These are phyloP conservation scores for Mandrillus leucophaeus DNA, from an alignment of 2,113 vertebrate genomes.

Conservation along the genomic window DNA sequence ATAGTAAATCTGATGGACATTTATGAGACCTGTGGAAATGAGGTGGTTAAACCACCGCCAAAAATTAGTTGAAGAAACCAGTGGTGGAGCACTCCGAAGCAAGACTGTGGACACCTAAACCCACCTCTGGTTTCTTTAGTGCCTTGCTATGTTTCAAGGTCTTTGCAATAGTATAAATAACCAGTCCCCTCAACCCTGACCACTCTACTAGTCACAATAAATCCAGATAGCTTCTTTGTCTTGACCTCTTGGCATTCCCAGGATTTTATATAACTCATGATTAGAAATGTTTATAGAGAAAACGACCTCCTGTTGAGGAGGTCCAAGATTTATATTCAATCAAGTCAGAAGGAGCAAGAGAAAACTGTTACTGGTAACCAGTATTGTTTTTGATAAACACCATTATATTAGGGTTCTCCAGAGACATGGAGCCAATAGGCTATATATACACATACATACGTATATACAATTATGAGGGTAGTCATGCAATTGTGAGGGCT, in stretches of 20 bases:
- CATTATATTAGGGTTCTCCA: not conserved
- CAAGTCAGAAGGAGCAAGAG: not conserved
- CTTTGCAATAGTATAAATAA: not conserved
- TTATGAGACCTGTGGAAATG: not conserved
- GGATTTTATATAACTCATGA: not conserved
- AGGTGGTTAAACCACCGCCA: not conserved
- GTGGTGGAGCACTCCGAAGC: not conserved
- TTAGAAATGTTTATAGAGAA: slow-evolving; percentile 22
- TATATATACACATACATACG: not conserved
- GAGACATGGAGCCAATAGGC: not conserved
- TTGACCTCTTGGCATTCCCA: not conserved
- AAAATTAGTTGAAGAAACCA: not conserved
- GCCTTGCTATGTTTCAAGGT: not conserved
- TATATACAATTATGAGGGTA: no score
- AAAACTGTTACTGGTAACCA: not conserved
- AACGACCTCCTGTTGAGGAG: not conserved
- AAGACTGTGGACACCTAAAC: not conserved
- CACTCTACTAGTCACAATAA: not conserved
- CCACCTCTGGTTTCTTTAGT: not conserved
- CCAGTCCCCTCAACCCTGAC: not conserved
- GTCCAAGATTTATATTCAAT: not conserved
- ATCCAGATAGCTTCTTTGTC: not conserved
- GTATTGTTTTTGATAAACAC: not conserved
- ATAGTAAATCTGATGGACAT: not conserved
- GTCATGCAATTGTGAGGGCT: not conserved